phyloP scores from a whole-genome alignment of 2,888 invertebrate genomes.

The Rotaria sp. region DNA sequence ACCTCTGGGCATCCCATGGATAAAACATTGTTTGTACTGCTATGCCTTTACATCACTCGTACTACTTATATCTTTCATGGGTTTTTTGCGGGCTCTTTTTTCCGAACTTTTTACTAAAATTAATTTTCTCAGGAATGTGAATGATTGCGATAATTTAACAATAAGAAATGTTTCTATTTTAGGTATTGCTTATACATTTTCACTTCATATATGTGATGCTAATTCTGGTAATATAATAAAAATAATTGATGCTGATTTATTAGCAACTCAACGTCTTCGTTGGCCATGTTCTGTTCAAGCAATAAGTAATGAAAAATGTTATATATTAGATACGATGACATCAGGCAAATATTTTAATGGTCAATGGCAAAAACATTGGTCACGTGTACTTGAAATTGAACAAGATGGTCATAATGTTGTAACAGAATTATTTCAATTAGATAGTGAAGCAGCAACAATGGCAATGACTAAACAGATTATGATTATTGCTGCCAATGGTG shows the following conservation, averaged over 20 bases:
- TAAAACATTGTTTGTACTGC: too few relatives aligned
- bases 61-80: too few relatives aligned
- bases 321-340: conserved; percentile 25
- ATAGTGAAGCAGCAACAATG: conserved; percentile 31
- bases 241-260: background rate
- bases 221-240: conserved; percentile 8
- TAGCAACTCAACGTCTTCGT: background rate
- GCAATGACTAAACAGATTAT: background rate
- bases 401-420: background rate
- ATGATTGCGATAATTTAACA: too few relatives aligned
- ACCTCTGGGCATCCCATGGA: too few relatives aligned
- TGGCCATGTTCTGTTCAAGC: conserved; percentile 29
- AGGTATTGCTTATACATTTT: conserved; percentile 27
- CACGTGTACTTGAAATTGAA: background rate
- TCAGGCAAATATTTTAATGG: conserved; percentile 20
- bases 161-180: too few relatives aligned
- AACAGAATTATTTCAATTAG: conserved; percentile 21
- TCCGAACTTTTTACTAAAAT: too few relatives aligned
- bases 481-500: conserved; percentile 26
- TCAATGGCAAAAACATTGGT: conserved; percentile 31
- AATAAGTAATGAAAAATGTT: conserved; percentile 20
- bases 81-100: too few relatives aligned
- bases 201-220: conserved; percentile 1
- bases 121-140: too few relatives aligned
- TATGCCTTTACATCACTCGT: too few relatives aligned